A percentile compares a stretch with the other conserved stretches of the same genome.
These are phyloP conservation scores for Eonycteris spelaea DNA, from an alignment of 2,113 vertebrate species.

Conservation along the genomic window DNA sequence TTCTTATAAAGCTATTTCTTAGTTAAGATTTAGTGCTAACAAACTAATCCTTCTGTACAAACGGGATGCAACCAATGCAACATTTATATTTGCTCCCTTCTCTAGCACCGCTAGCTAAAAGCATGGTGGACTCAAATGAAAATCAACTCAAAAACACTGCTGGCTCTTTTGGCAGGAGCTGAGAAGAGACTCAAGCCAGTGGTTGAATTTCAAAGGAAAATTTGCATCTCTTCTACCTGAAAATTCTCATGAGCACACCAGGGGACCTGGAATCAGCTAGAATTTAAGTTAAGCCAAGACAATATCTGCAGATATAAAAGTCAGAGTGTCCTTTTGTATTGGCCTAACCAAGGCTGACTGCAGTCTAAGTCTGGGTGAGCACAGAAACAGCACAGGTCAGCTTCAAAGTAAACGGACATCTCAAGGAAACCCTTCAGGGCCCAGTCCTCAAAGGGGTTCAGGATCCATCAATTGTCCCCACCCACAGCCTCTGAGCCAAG, in stretches of 20 bases:
- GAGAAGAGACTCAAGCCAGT: neutral
- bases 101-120: neutral
- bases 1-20: neutral
- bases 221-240: neutral
- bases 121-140: neutral
- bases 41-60: neutral
- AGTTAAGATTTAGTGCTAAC: neutral
- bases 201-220: slow-evolving; percentile 33
- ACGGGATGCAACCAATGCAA: neutral
- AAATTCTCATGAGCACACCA: neutral
- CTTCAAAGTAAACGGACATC: neutral
- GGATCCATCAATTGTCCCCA: neutral
- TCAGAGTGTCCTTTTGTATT: neutral
- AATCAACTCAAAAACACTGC: neutral
- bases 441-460: neutral
- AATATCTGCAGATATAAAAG: neutral
- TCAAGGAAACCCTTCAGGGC: neutral
- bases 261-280: neutral
- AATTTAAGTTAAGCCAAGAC: neutral
- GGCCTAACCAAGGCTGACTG: neutral
- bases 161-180: neutral
- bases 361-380: neutral
- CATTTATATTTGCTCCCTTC: neutral
- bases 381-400: neutral
- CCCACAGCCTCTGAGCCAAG: neutral